phyloP scores from a whole-genome alignment of 2,888 invertebrate genomes.

The Noctua pronuba region DNA sequence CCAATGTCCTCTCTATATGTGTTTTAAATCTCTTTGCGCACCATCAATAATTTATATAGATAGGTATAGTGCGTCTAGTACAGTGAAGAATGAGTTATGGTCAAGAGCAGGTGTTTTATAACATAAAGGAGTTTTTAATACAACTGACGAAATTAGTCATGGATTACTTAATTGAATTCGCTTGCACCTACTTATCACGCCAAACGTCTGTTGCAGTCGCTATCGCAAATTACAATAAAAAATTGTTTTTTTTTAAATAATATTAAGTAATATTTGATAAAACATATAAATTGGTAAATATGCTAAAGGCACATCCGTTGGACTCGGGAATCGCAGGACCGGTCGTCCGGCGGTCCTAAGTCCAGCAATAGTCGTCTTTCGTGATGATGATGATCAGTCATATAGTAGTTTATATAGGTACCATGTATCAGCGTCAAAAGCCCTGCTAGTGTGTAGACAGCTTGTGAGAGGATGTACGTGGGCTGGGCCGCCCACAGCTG shows the following conservation, averaged over 20 bases:
- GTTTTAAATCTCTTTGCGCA: too few species aligned
- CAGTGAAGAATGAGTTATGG: not conserved
- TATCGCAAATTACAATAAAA: not conserved
- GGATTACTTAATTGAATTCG: constrained; percentile 16
- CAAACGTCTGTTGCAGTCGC: not conserved
- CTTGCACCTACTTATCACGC: not conserved
- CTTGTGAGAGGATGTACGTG: constrained; percentile 92
- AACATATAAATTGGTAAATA: not conserved
- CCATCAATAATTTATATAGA: not conserved
- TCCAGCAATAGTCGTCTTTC: not conserved
- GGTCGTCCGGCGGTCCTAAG: too few species aligned
- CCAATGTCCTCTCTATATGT: too few species aligned
- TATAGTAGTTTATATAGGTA: constrained; percentile 86
- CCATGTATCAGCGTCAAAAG: constrained; percentile 92
- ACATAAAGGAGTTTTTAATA: not conserved
- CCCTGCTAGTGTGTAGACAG: constrained; percentile 91
- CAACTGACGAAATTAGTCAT: not conserved
- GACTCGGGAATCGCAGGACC: not conserved
- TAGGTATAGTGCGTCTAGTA: not conserved
- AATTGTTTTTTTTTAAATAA: not conserved
- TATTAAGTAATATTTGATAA: not conserved
- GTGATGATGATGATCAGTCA: not conserved
- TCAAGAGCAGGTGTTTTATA: not conserved
- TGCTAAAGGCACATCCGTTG: too few species aligned
- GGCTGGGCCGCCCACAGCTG: constrained; percentile 92